Evolutionary conservation across 2,888 invertebrate genomes (phyloP).

Genomic region (Lysandra bellargus): DNA sequence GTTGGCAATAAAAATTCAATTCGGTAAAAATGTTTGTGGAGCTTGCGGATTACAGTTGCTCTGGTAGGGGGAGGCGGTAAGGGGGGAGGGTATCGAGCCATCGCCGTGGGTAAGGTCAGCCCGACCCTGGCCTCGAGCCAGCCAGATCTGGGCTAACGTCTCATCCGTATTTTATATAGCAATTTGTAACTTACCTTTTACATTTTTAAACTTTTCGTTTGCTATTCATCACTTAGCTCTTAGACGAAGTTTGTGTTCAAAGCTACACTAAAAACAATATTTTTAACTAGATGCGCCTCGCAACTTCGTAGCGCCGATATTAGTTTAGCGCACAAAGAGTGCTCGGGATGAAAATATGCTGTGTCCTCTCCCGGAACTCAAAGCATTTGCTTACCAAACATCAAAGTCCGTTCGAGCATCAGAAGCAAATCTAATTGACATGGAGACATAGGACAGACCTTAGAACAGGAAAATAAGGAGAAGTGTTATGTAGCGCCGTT

Average conservation of each 20-base stretch:
- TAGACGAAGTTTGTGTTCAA: neutral
- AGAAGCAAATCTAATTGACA: neutral
- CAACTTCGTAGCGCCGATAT: neutral
- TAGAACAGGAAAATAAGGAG: no score
- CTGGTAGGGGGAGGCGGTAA: neutral
- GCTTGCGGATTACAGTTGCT: neutral
- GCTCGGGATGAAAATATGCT: neutral
- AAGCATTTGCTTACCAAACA: neutral
- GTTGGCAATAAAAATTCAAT: constrained; percentile 3
- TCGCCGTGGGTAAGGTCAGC: constrained; percentile 36
- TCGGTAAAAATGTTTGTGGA: constrained; percentile 18
- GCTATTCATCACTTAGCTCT: neutral
- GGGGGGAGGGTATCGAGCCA: constrained; percentile 33
- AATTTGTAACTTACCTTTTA: constrained; percentile 1
- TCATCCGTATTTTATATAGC: constrained; percentile 37
- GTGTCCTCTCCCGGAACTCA: no score
- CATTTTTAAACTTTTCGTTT: constrained; percentile 2
- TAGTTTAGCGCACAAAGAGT: neutral
- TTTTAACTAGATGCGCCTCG: neutral
- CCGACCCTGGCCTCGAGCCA: constrained; percentile 43
- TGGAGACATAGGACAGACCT: no score
- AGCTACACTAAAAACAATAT: neutral
- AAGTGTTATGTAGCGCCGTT: no score
- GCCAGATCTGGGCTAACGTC: constrained; percentile 40
- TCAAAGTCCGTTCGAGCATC: neutral